These are phyloP conservation scores for Arvicanthis niloticus DNA, from an alignment of 2,113 vertebrate species.

Conservation along the genomic window DNA sequence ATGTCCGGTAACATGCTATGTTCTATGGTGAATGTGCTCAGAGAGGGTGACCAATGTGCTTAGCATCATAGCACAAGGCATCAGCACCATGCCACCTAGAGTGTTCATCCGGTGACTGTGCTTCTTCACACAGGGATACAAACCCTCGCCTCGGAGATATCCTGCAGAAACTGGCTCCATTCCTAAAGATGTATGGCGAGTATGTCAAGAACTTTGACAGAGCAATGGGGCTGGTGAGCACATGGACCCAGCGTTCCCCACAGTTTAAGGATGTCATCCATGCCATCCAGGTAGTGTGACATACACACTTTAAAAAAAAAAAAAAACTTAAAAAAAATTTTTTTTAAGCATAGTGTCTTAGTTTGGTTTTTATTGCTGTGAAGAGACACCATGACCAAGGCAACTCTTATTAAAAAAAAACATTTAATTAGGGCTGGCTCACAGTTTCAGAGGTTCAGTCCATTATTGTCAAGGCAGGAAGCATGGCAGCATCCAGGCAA, in stretches of 20 bases:
- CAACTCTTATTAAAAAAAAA: no score
- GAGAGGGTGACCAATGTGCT: background rate
- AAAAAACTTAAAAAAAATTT: background rate
- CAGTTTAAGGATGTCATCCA: constrained; percentile 95
- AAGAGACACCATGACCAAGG: no score
- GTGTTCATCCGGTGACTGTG: background rate
- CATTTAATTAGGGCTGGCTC: no score
- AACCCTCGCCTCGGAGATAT: constrained; percentile 97
- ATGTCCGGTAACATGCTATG: background rate
- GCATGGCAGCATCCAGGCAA: no score
- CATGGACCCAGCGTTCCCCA: constrained; percentile 93
- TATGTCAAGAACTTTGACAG: constrained; percentile 99
- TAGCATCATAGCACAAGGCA: background rate
- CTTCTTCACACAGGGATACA: constrained; percentile 85
- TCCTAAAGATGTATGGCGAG: constrained; percentile 99
- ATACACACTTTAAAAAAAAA: background rate
- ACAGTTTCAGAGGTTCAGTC: no score
- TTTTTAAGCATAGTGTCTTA: background rate
- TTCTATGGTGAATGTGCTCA: background rate
- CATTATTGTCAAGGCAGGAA: no score
- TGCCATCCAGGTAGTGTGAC: constrained; percentile 91
- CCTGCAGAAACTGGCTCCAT: constrained; percentile 97
- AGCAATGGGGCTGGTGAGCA: constrained; percentile 95
- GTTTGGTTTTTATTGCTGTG: no score
- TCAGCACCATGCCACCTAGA: background rate